Evolutionary conservation across 2,113 vertebrate species (phyloP), one percentile per base, ranked within the genome.

Genomic region (Rhynchomys soricoides): DNA sequence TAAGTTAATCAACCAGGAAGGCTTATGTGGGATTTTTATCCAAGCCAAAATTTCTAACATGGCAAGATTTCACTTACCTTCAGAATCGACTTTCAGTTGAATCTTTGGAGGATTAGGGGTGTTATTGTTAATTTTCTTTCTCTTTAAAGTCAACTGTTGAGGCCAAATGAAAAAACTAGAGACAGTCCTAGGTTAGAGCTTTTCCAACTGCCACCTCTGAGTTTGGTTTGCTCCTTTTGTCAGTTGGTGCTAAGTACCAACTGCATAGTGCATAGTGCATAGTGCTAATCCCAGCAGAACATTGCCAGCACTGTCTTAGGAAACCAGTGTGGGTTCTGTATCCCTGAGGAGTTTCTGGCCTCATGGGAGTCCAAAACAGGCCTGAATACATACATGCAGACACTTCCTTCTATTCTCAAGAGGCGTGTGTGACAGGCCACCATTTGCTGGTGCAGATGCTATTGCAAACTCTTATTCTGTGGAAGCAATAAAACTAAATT

Each of bases 341-440:
- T 94, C 89, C 87, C 68, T 57, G 2, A 70, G 87, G 83, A 90
- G 6, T 75, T 57, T 66, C 55, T 64, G 89, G 75, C 82, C 92
- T 74, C 66, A 0, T 0, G 71, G 89, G 89, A 85, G 87, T 70
- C 78, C 96, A 21, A 92, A 95, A 66, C 95, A 81, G 37, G 73
- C 78, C 66, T 64, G 7, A 85, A 52, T 7, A 37, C 68, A 6
- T 0, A 1, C n/a, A 0, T 43, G n/a, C 82, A 37, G 19, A 96
- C 64, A 52, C 95, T 24, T 13, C 6, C 45, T 92, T 73, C 89
- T 5, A 5, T 7, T 0, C 79, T 9, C 11, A 3, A 15, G 55
- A 70, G 87, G 31, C 29, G 0, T 7, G 21, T 13, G 1, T 17
- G 66, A 70, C 71, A 31, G 29, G 48, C 64, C 2, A 71, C 83